Evolutionary conservation across 2,797 vertebrate genomes (phyloP).

Genomic region (Microcaecilia unicolor): DNA sequence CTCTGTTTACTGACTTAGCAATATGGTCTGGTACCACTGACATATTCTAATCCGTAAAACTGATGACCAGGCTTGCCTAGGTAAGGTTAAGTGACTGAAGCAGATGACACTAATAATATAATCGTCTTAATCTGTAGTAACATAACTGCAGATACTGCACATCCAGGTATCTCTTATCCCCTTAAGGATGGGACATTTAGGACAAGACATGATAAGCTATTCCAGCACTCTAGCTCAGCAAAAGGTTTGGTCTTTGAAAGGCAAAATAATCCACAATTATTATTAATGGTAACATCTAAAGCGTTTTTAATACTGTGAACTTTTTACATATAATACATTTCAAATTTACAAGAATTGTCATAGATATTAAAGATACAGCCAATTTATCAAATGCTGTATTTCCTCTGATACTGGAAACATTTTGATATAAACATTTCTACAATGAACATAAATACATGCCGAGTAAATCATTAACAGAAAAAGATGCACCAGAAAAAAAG

Average conservation of each 20-base stretch:
- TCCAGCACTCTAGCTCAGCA: constrained; percentile 20
- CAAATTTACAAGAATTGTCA: constrained; percentile 78
- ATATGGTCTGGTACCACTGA: too few species aligned
- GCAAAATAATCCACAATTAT: not conserved
- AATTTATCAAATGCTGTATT: constrained; percentile 60
- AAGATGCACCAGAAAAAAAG: constrained; percentile 24
- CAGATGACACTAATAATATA: constrained; percentile 47
- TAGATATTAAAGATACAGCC: constrained; percentile 73
- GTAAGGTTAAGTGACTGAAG: constrained; percentile 28
- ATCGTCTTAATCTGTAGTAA: constrained; percentile 47
- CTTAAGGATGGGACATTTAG: constrained; percentile 27
- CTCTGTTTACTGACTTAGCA: too few species aligned
- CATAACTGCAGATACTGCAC: constrained; percentile 33
- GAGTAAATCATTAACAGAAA: constrained; percentile 36
- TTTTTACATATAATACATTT: constrained; percentile 73
- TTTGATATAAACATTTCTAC: constrained; percentile 61
- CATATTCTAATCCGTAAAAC: constrained; percentile 16
- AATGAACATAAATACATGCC: constrained; percentile 57
- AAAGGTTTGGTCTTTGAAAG: not conserved
- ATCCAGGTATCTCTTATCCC: constrained; percentile 30
- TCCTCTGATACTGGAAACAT: constrained; percentile 58
- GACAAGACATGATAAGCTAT: not conserved
- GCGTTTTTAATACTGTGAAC: constrained; percentile 58
- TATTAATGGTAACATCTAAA: constrained; percentile 36
- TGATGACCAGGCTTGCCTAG: constrained; percentile 18